Evolutionary conservation across 1,140 invertebrate species (phyloP).

Genomic region (Drosophila serrata): DNA sequence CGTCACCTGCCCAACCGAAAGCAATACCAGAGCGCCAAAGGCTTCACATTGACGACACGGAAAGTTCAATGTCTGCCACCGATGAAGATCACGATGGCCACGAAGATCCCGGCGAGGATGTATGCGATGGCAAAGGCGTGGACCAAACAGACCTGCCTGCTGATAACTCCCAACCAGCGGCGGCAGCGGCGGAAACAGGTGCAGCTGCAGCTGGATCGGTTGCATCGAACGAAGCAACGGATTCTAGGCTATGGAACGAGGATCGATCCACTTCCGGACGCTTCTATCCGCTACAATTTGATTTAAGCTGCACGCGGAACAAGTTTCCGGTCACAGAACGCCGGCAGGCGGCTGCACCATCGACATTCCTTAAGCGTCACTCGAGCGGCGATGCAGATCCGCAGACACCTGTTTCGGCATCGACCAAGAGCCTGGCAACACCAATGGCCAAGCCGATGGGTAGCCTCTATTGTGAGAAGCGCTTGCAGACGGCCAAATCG

Average conservation of each 20-base stretch:
- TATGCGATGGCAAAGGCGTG: conserved; percentile 51
- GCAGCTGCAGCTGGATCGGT: neutral
- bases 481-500: conserved; percentile 77
- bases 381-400: conserved; percentile 18
- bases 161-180: conserved; percentile 26
- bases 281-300: conserved; percentile 80
- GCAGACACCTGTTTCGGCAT: neutral
- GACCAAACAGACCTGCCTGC: conserved; percentile 28
- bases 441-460: conserved; percentile 74
- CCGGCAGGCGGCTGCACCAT: conserved; percentile 26
- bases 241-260: conserved; percentile 56
- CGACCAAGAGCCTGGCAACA: conserved; percentile 75
- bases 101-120: conserved; percentile 50
- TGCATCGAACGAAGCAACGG: neutral
- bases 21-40: conserved; percentile 14
- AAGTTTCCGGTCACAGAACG: conserved; percentile 85
- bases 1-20: neutral
- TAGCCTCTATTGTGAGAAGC: conserved; percentile 80
- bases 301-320: conserved; percentile 84
- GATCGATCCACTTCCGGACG: conserved; percentile 72
- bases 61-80: conserved; percentile 16
- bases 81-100: conserved; percentile 36
- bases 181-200: neutral
- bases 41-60: conserved; percentile 52
- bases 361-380: conserved; percentile 18